Percentiles rank a stretch among this genome's conserved stretches.
Conservation (phyloP, 2,113 vertebrate species). For the Zootoca vivipara region DNA sequence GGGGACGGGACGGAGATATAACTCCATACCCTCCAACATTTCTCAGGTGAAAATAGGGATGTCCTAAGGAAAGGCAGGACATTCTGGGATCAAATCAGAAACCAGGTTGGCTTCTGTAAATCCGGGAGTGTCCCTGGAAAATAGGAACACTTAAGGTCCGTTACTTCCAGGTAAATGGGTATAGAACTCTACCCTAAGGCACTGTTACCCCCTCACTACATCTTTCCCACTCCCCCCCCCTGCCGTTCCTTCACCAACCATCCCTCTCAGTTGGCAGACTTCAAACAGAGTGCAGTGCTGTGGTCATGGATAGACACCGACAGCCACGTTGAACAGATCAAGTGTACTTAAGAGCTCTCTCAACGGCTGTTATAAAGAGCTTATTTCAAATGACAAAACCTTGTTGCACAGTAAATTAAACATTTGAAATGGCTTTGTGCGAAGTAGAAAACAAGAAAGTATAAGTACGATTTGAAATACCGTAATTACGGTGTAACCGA, state of each 20-base stretch:
- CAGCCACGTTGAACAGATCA: too few relatives aligned
- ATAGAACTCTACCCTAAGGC: neutral
- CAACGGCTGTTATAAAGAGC: neutral
- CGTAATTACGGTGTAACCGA: neutral
- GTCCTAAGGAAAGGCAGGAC: too few relatives aligned
- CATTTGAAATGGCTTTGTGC: neutral
- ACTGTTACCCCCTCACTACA: neutral
- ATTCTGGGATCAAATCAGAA: too few relatives aligned
- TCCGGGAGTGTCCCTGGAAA: too few relatives aligned
- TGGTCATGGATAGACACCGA: neutral
- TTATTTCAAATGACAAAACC: neutral
- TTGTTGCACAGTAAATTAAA: neutral
- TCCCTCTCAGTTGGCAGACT: neutral
- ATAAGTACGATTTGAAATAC: neutral
- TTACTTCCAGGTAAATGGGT: too few relatives aligned
- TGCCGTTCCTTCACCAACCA: neutral
- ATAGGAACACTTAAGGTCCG: too few relatives aligned
- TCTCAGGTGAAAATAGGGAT: too few relatives aligned
- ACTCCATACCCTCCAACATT: too few relatives aligned
- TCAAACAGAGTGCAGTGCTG: neutral
- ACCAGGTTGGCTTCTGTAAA: too few relatives aligned
- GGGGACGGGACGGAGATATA: too few relatives aligned
- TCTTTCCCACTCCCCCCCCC: too few relatives aligned
- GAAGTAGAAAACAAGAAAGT: neutral
- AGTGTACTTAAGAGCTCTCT: neutral